Base-by-base conservation (phyloP, 2,113 vertebrate species). In the Desmodus rotundus region DNA sequence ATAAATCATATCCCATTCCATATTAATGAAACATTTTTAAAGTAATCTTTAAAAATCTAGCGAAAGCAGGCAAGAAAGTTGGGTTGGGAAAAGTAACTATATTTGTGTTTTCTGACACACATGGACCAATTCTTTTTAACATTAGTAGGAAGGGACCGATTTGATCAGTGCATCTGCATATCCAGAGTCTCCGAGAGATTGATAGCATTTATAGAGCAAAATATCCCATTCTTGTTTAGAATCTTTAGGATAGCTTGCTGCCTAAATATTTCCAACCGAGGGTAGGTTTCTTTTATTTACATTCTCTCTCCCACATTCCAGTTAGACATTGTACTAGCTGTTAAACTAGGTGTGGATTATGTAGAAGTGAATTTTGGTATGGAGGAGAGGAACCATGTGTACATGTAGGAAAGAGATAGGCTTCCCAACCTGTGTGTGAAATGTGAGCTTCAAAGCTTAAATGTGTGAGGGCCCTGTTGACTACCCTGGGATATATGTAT, bases 381-480 rank as follows among this genome's bases (percentile, higher is more conserved):
- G 41, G 78, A 91, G n/a, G 50, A n/a, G 26, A 77, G 4, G 28
- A 89, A 52, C 72, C 7, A 72, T 58, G 0, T 94, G 7, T 78
- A 22, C 31, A 22, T 78, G 43, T 80, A 33, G 17, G 54, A 22
- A 74, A 63, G 43, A 67, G 16, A 76, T 0, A 73, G 54, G 26
- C 63, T 93, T 95, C 52, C 73, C 65, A 76, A 76, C 63, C 38
- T 80, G 17, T 83, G n/a, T 89, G n/a, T 92, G 65, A 92, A 93
- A 86, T 88, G n/a, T 87, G 72, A n/a, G 36, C 36, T 67, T 81
- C 38, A 74, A 61, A 94, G 45, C 43, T 41, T 78, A 47, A 67
- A 70, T 91, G n/a, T 68, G 22, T 47, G 56, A 93, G 26, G 54
- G 22, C 58, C 54, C 24, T 91, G 38, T 47, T 73, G 13, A 89